Evolutionary conservation across 2,113 vertebrate genomes (phyloP).

Genomic region (Catharus fuscescens): DNA sequence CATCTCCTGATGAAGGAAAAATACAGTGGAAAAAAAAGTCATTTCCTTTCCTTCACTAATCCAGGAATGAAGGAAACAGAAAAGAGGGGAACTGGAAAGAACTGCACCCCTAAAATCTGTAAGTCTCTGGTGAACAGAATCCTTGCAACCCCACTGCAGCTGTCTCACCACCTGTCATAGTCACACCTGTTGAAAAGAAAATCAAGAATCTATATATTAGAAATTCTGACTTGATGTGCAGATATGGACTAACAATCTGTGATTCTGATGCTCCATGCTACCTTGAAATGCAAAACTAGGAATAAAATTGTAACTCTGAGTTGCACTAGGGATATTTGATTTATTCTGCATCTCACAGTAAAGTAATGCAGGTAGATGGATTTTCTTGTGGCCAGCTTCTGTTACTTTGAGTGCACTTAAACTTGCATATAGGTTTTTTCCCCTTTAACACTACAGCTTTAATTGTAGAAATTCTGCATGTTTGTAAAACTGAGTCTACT

Average conservation of each 20-base stretch:
- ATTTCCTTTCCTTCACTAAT: background rate
- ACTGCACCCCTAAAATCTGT: background rate
- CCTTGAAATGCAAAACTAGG: background rate
- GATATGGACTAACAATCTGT: background rate
- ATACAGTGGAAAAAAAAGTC: background rate
- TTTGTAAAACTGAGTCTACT: background rate
- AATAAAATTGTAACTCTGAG: background rate
- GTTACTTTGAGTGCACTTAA: background rate
- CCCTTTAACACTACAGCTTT: background rate
- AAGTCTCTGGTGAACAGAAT: background rate
- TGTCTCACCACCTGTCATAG: background rate
- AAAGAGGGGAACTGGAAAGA: background rate
- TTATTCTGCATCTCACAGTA: background rate
- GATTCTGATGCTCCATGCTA: background rate
- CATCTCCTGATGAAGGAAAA: background rate
- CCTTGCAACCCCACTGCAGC: background rate
- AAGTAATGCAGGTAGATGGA: background rate
- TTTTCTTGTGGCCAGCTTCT: background rate
- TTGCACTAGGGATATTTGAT: background rate
- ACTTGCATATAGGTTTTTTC: background rate
- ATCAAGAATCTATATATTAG: background rate
- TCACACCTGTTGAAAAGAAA: background rate
- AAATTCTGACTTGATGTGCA: background rate
- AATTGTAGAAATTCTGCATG: background rate
- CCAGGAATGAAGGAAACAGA: background rate